Evolutionary conservation across 2,888 invertebrate species (phyloP).

Genomic region (Neoaliturus tenellus): DNA sequence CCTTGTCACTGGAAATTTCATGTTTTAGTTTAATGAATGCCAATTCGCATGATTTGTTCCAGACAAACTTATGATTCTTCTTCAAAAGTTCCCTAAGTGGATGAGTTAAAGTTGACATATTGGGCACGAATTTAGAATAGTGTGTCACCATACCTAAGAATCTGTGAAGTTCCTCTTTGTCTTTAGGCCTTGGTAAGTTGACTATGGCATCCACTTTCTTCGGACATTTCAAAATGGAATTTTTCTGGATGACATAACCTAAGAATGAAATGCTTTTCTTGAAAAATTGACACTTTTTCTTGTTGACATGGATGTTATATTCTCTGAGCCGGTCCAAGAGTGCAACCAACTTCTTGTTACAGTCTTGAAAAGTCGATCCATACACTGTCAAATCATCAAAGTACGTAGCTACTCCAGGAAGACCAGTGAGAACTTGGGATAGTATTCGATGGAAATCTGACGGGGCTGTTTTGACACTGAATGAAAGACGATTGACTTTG

Average conservation of each 20-base stretch:
- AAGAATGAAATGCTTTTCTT: slow-evolving; percentile 53
- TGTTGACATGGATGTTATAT: slow-evolving; percentile 56
- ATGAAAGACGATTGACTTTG: not conserved
- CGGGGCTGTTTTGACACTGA: slow-evolving; percentile 23
- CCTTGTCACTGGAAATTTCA: slow-evolving; percentile 62
- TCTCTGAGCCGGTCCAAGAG: slow-evolving; percentile 13
- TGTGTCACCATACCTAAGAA: slow-evolving; percentile 63
- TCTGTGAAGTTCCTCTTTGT: slow-evolving; percentile 58
- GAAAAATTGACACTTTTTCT: slow-evolving; percentile 58
- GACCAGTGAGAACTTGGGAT: not conserved
- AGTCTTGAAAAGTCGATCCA: not conserved
- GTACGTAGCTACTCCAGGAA: not conserved
- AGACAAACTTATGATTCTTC: slow-evolving; percentile 58
- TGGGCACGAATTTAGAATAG: slow-evolving; percentile 63
- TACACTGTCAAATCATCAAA: slow-evolving; percentile 15
- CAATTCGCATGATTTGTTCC: slow-evolving; percentile 60
- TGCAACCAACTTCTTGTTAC: not conserved
- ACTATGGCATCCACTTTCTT: slow-evolving; percentile 59
- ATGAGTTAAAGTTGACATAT: slow-evolving; percentile 58
- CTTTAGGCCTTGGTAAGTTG: slow-evolving; percentile 54
- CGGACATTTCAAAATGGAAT: slow-evolving; percentile 55
- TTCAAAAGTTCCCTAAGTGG: slow-evolving; percentile 61
- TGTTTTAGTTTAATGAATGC: slow-evolving; percentile 63
- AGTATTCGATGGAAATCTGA: not conserved
- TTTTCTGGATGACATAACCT: slow-evolving; percentile 54